Evolutionary conservation across 2,797 vertebrate species (phyloP).

Genomic region (Enoplosus armatus): DNA sequence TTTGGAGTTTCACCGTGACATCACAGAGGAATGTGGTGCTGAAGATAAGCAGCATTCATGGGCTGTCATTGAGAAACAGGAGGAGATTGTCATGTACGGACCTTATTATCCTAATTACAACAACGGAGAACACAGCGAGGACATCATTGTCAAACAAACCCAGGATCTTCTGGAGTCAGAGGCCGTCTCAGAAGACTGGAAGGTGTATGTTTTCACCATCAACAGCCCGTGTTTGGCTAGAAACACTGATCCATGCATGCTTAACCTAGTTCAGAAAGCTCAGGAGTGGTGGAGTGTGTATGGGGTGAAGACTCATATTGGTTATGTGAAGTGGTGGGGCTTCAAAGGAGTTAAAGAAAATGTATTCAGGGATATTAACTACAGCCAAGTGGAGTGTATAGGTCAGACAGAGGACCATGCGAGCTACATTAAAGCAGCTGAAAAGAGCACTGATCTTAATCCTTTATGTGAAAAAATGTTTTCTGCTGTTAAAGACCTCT

Average conservation of each 20-base stretch:
- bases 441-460: constrained; percentile 19
- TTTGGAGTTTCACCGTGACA: constrained; percentile 63
- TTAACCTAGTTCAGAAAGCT: constrained; percentile 70
- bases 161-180: constrained; percentile 66
- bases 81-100: constrained; percentile 74
- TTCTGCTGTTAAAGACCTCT: constrained; percentile 46
- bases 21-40: constrained; percentile 69
- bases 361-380: constrained; percentile 65
- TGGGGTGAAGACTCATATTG: constrained; percentile 69
- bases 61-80: constrained; percentile 73
- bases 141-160: constrained; percentile 71
- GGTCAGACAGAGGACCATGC: constrained; percentile 41
- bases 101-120: constrained; percentile 75
- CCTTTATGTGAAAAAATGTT: constrained; percentile 60
- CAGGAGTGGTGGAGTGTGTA: constrained; percentile 69
- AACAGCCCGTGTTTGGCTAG: constrained; percentile 77
- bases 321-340: constrained; percentile 73
- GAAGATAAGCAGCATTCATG: constrained; percentile 75
- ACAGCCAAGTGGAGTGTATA: constrained; percentile 59
- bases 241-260: constrained; percentile 67
- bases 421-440: constrained; percentile 47
- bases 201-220: constrained; percentile 70
- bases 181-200: constrained; percentile 20
- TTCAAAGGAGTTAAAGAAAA: constrained; percentile 78
- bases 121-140: constrained; percentile 72